Evolutionary conservation across 2,797 vertebrate genomes (phyloP), one percentile per base, ranked within the genome.

Genomic region (Menidia menidia): DNA sequence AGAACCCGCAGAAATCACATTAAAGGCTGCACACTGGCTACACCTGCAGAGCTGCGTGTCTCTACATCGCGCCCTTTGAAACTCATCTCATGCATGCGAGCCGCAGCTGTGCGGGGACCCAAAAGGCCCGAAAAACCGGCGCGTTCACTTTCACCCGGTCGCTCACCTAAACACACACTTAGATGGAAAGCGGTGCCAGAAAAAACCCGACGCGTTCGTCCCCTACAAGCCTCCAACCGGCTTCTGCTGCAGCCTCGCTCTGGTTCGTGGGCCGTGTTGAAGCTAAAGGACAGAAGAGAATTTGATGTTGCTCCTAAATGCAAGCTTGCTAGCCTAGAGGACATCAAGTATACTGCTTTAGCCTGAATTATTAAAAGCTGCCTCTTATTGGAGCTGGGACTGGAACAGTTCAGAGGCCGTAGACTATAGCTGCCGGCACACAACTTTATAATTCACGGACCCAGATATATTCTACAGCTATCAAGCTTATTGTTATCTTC

Each of bases 311-410:
- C 77, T 71, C 87, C 75, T 88, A 77, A 85, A 88, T 83, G 77
- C 77, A 60, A 82, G 78, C 76, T 81, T 85, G 85, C 86, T n/a
- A 83, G 86, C 86, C 87, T 88, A 73, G 84, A 86, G 82, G 86
- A 89, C 82, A 87, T 88, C 66, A 75, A 85, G 82, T 74, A 82
- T 80, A 80, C 83, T 78, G 85, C 89, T 90, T 88, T 87, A 86
- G 68, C 72, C 61, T 92, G 73, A 92, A 93, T 92, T 91, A 92
- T 92, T 90, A 88, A 92, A 89, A 83, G 72, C 78, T 59, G 75
- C 82, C 81, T 88, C 78, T 88, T 81, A 89, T 87, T 92, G 81
- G 83, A 85, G 69, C 75, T 58, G 61, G 44, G 73, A 83, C 86
- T 80, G 83, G 87, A 92, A 90, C 86, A 88, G 88, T 92, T 91